phyloP scores from a whole-genome alignment of 2,888 invertebrate genomes.

The Pristionchus maxplancki region DNA sequence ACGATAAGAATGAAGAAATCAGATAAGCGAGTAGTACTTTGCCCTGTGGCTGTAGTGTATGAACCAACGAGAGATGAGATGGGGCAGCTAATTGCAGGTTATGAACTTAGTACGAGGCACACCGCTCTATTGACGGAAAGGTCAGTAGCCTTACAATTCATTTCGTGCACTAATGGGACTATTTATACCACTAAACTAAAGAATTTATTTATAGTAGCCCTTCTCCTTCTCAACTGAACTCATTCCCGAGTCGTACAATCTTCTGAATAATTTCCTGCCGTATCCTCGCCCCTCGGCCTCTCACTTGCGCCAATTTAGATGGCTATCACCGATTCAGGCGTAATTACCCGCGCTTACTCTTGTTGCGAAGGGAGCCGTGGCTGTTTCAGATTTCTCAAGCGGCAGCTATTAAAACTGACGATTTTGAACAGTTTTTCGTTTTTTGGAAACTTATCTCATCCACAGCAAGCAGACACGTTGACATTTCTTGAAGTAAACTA shows the following conservation, averaged over 20 bases:
- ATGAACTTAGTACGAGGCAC: background rate
- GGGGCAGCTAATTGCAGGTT: background rate
- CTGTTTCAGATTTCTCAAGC: background rate
- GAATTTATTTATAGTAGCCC: too few species aligned
- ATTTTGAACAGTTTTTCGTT: too few species aligned
- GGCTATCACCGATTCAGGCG: background rate
- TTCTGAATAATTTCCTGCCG: slow-evolving; percentile 9
- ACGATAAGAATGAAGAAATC: background rate
- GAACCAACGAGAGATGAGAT: background rate
- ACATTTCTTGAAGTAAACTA: too few species aligned
- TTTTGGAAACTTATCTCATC: too few species aligned
- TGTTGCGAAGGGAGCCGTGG: background rate
- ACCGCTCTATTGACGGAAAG: background rate
- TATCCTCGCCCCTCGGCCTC: background rate
- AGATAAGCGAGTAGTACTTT: background rate
- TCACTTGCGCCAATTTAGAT: slow-evolving; percentile 17
- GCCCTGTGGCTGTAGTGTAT: background rate
- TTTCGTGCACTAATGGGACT: background rate
- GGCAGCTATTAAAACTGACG: too few species aligned
- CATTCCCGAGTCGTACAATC: background rate
- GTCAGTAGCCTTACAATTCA: background rate
- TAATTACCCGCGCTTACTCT: background rate
- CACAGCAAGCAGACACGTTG: too few species aligned
- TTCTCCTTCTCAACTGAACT: background rate
- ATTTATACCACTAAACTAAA: too few species aligned